Percentiles rank a stretch among this genome's conserved stretches.
phyloP scores from a whole-genome alignment of 2,888 invertebrate species.

The Tenthredo livida region DNA sequence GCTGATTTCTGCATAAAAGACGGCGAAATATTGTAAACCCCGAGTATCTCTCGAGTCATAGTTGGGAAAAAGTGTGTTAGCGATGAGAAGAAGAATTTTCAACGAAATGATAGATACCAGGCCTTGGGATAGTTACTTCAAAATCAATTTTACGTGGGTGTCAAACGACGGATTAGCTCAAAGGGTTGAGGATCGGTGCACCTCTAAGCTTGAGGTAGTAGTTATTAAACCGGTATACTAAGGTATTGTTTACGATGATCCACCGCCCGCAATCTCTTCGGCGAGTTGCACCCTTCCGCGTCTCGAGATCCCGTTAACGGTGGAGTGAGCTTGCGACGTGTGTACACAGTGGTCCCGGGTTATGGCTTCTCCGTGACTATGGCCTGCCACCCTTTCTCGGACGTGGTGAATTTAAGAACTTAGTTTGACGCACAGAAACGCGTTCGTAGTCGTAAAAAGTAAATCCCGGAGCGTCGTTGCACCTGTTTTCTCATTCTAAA shows the following conservation, averaged over 20 bases:
- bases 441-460: slow-evolving; percentile 18
- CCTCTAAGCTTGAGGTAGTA: neutral
- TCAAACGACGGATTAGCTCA: neutral
- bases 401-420: slow-evolving; percentile 28
- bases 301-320: slow-evolving; percentile 59
- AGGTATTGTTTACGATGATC: slow-evolving; percentile 64
- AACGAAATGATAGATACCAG: neutral
- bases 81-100: neutral
- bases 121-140: neutral
- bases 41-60: neutral
- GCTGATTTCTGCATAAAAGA: neutral
- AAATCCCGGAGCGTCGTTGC: neutral
- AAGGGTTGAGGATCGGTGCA: slow-evolving; percentile 14
- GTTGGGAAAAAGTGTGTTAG: neutral
- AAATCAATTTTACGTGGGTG: slow-evolving; percentile 26
- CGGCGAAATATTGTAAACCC: neutral
- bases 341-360: slow-evolving; percentile 60
- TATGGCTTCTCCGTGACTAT: slow-evolving; percentile 69
- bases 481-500: slow-evolving; percentile 8
- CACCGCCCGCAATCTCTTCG: slow-evolving; percentile 61
- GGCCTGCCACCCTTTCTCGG: slow-evolving; percentile 18
- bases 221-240: slow-evolving; percentile 32
- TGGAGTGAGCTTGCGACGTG: slow-evolving; percentile 59
- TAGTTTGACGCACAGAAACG: neutral
- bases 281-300: slow-evolving; percentile 53